Evolutionary conservation across 2,113 vertebrate genomes (phyloP).

Genomic region (Ceyx cyanopectus): DNA sequence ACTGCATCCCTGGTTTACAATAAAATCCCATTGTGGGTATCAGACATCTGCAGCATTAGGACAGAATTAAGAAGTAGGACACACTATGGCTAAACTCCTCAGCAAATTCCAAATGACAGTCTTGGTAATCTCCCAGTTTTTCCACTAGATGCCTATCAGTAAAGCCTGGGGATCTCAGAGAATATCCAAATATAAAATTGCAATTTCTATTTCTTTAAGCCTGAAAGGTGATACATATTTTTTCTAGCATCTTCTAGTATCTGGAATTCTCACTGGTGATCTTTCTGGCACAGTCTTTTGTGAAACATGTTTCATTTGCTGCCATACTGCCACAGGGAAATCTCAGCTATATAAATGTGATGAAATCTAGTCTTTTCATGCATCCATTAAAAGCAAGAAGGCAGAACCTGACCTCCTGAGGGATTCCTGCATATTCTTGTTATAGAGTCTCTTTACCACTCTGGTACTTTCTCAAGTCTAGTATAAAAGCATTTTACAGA

Average conservation of each 20-base stretch:
- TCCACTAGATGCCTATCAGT: slow-evolving; percentile 45
- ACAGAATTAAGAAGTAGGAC: not conserved
- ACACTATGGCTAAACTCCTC: slow-evolving; percentile 21
- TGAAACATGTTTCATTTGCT: slow-evolving; percentile 44
- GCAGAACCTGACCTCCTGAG: not conserved
- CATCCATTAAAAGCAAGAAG: not conserved
- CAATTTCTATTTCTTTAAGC: slow-evolving; percentile 48
- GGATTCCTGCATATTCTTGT: not conserved
- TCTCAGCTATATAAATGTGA: not conserved
- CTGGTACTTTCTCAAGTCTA: not conserved
- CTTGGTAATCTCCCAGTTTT: slow-evolving; percentile 51
- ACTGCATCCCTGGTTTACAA: not conserved
- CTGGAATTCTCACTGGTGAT: slow-evolving; percentile 65
- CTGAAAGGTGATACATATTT: slow-evolving; percentile 69
- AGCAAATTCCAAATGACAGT: slow-evolving; percentile 44
- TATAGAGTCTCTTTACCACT: not conserved
- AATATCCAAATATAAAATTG: slow-evolving; percentile 50
- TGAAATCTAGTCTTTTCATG: not conserved
- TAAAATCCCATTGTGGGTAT: not conserved
- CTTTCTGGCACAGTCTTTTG: slow-evolving; percentile 57
- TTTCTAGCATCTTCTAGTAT: slow-evolving; percentile 57
- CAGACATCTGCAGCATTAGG: not conserved
- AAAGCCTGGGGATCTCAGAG: slow-evolving; percentile 56
- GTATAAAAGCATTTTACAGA: not conserved
- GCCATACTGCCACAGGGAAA: slow-evolving; percentile 15